These are phyloP conservation scores for Thymelicus acteon DNA, from an alignment of 2,888 invertebrate species.

Conservation along the genomic window DNA sequence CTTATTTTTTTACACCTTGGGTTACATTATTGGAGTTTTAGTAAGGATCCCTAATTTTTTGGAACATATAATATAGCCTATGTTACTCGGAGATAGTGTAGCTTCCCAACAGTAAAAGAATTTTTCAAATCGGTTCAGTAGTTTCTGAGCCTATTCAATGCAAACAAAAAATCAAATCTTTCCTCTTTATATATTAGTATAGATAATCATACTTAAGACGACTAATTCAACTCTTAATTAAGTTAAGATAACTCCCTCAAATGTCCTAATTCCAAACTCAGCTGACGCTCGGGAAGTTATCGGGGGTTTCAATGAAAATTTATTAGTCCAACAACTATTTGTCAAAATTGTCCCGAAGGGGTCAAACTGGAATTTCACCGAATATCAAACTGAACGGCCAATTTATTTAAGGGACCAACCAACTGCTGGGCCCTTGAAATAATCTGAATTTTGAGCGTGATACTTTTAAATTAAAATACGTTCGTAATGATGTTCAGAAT, in stretches of 20 bases:
- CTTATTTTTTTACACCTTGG: no score
- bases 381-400: constrained; percentile 71
- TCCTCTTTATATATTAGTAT: no score
- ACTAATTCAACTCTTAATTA: constrained; percentile 80
- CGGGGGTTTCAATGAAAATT: constrained; percentile 80
- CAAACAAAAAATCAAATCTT: no score
- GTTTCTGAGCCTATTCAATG: no score
- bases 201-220: constrained; percentile 75
- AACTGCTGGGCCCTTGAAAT: constrained; percentile 47
- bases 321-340: constrained; percentile 81
- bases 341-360: constrained; percentile 80
- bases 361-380: constrained; percentile 65
- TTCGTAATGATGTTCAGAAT: constrained; percentile 42
- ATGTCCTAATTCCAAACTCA: constrained; percentile 72
- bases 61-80: no score
- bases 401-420: constrained; percentile 66
- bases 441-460: constrained; percentile 46
- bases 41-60: no score
- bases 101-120: no score
- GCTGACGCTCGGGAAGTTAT: constrained; percentile 71
- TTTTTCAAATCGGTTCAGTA: no score
- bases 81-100: no score
- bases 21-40: no score
- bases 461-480: constrained; percentile 48
- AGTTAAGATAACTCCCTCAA: constrained; percentile 74